These are phyloP conservation scores for Sibirionetta formosa DNA, from an alignment of 2,797 vertebrate species.

Conservation along the genomic window DNA sequence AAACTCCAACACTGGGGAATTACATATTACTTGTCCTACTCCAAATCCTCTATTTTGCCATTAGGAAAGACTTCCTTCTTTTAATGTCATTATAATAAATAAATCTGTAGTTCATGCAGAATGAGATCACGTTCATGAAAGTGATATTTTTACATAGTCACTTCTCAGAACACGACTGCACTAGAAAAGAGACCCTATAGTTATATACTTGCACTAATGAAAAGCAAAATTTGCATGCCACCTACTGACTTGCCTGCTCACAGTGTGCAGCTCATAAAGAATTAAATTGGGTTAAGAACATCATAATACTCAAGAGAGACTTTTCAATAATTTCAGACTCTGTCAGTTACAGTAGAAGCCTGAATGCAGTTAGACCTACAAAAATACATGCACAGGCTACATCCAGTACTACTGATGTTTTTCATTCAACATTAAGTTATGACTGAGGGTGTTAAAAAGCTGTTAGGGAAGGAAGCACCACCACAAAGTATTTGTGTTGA, in stretches of 20 bases:
- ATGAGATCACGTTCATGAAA: background rate
- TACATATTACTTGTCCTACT: background rate
- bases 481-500: background rate
- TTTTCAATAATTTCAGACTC: slow-evolving; percentile 34
- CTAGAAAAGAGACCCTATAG: background rate
- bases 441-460: background rate
- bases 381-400: background rate
- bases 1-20: background rate
- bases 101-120: background rate
- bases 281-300: slow-evolving; percentile 10
- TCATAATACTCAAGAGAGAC: background rate
- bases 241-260: background rate
- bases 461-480: background rate
- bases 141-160: background rate
- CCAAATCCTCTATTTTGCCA: background rate
- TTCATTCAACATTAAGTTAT: background rate
- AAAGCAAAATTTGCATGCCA: background rate
- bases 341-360: background rate
- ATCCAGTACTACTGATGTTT: background rate
- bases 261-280: background rate
- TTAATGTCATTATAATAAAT: background rate
- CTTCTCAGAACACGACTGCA: background rate
- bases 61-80: background rate
- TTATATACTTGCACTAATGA: background rate
- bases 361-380: background rate